phyloP scores from a whole-genome alignment of 2,797 vertebrate species.

The Coendou prehensilis region DNA sequence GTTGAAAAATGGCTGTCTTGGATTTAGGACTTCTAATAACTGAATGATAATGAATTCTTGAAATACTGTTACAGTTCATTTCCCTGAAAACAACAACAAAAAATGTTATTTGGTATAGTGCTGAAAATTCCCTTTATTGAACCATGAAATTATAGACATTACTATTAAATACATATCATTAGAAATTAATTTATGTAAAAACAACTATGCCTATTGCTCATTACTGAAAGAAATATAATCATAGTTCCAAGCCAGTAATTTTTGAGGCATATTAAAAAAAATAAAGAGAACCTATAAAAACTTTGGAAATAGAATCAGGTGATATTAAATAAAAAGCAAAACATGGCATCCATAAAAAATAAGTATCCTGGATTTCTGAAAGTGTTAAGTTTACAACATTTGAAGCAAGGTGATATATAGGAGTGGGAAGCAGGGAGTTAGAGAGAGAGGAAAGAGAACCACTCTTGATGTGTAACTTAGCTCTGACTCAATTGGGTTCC shows the following conservation, averaged over 20 bases:
- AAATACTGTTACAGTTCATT: slow-evolving; percentile 70
- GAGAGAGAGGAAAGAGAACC: neutral
- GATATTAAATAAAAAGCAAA: slow-evolving; percentile 59
- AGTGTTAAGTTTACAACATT: slow-evolving; percentile 46
- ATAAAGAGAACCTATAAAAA: slow-evolving; percentile 20
- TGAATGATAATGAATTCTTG: slow-evolving; percentile 72
- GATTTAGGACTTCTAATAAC: slow-evolving; percentile 88
- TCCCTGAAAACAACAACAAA: slow-evolving; percentile 83
- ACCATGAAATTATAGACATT: slow-evolving; percentile 40
- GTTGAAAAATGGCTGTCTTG: slow-evolving; percentile 76
- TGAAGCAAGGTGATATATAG: slow-evolving; percentile 4
- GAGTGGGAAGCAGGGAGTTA: neutral
- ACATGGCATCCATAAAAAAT: slow-evolving; percentile 17
- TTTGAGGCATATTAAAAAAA: slow-evolving; percentile 36
- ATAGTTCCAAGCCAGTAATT: slow-evolving; percentile 40
- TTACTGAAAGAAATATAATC: neutral
- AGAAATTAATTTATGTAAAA: slow-evolving; percentile 65
- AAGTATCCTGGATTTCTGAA: slow-evolving; percentile 39
- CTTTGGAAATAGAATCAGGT: slow-evolving; percentile 10
- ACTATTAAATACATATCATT: slow-evolving; percentile 61
- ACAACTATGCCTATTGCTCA: neutral
- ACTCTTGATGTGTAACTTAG: neutral
- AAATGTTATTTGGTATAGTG: slow-evolving; percentile 55
- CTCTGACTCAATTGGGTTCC: neutral
- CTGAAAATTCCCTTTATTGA: slow-evolving; percentile 38